Base-by-base conservation (phyloP, 2,113 vertebrate species). In the Chloebia gouldiae region DNA sequence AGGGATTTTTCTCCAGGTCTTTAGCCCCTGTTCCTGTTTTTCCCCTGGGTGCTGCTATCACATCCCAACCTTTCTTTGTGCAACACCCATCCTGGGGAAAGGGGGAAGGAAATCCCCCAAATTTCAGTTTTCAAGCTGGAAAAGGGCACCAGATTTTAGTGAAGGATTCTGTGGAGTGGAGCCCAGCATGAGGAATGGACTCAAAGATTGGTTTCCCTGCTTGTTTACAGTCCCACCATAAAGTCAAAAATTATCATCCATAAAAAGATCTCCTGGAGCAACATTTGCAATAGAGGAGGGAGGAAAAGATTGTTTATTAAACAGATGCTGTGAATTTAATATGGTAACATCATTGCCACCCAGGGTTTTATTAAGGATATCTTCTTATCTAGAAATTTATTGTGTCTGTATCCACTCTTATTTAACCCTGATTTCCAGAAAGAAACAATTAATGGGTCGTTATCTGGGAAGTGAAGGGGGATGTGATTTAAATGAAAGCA, bases 261-360 rank as follows among this genome's bases (percentile, higher is more conserved):
- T 97, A 96, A 97, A 98, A 96, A 93, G 86, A 94, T n/a, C 88
- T 96, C 90, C 94, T 90, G 59, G 65, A 97, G 96, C 92, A 97
- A 97, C 95, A 56, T 78, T 91, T 85, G 90, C 86, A 93, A 92
- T 6, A 84, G 65, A 66, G 42, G 68, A 94, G 85, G 86, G 96
- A 92, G 33, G 71, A 72, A 75, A 60, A 91, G 44, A 92, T 94
- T 97, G 90, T 97, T 97, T 96, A 97, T 97, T 95, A 96, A 96
- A 80, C 76, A 96, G 93, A 88, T 93, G 83, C 72, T 45, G 28
- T 95, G 97, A 97, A 95, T 96, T 96, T 93, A 97, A 96, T 87
- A 51, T 19, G 80, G 91, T 28, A 95, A 84, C 69, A 37, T 92
- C 92, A 66, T 81, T 97, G 90, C 97, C 91, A 95, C 86, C 94